Base-by-base conservation (phyloP, 2,113 vertebrate genomes). In the Larimichthys polyactis region DNA sequence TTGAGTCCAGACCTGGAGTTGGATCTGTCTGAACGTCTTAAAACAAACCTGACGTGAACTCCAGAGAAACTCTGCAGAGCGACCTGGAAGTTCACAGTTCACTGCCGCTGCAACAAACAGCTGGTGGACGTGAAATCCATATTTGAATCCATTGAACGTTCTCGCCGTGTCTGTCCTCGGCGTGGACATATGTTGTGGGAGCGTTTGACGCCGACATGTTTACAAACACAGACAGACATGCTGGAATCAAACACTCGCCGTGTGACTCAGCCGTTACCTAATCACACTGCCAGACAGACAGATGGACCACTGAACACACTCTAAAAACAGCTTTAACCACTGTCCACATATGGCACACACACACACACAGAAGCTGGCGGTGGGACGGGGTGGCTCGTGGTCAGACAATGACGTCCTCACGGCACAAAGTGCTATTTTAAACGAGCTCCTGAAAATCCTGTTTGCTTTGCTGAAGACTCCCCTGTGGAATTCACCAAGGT, bases 221-320 rank as follows among this genome's bases (percentile, higher is more conserved):
- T 70, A 55, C 67, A 75, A 55, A 76, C 83, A 43, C 44, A 46
- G 12, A 14, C 44, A 46, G 44, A 46, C 44, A 46, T 40, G 36
- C 8, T 40, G 0, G 36, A 14, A 44, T 44, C 44, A 14, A 14
- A 46, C 44, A 9, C 36, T 40, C 36, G 36, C 7, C 36, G 36
- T 76, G 60, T 87, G 90, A 91, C 85, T 90, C 87, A 73, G 60
- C 63, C 82, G 20, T 84, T 75, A 78, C 81, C 68, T 67, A 76
- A 90, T 75, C 81, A 62, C 65, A 65, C 69, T 52, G 71, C 82
- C 79, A 89, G 87, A 85, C 89, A 72, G 84, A 81, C 84, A 83
- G 82, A 92, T 83, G 87, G 90, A 89, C 69, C 29, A 63, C 59
- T 57, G 78, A 73, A 86, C 71, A 24, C 11, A 22, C 80, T 76